Percentiles rank a stretch among this genome's conserved stretches.
phyloP scores from a whole-genome alignment of 2,797 vertebrate species.

The Chelon auratus region DNA sequence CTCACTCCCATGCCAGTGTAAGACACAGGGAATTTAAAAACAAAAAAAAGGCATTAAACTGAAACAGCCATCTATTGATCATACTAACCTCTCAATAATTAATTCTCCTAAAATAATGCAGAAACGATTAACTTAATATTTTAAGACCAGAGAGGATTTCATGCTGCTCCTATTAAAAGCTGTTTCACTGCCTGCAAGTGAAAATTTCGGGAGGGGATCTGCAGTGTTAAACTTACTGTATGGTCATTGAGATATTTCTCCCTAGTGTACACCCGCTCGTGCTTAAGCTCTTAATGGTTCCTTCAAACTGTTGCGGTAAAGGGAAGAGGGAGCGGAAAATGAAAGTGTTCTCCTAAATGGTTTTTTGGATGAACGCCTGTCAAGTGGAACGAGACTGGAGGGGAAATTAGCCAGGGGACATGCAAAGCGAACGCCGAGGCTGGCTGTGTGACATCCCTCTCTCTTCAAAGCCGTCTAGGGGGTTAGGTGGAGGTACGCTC shows the following conservation, averaged over 20 bases:
- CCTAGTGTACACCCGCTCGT: slow-evolving; percentile 34
- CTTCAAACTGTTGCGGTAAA: slow-evolving; percentile 66
- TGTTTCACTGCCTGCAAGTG: slow-evolving; percentile 34
- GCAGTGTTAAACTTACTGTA: slow-evolving; percentile 51
- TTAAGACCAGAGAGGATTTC: slow-evolving; percentile 47
- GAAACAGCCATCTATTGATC: slow-evolving; percentile 41
- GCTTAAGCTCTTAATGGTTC: slow-evolving; percentile 73
- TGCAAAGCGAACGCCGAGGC: slow-evolving; percentile 59
- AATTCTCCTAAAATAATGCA: slow-evolving; percentile 48
- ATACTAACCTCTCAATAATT: slow-evolving; percentile 62
- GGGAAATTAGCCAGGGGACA: slow-evolving; percentile 76
- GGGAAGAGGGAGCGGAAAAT: slow-evolving; percentile 69
- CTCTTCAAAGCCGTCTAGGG: slow-evolving; percentile 55
- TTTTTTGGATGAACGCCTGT: slow-evolving; percentile 71
- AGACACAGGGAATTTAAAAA: slow-evolving; percentile 21
- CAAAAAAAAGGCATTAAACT: slow-evolving; percentile 10
- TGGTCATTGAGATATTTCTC: slow-evolving; percentile 62
- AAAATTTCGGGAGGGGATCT: slow-evolving; percentile 18
- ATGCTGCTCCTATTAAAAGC: slow-evolving; percentile 55
- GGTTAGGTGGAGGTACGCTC: slow-evolving; percentile 6
- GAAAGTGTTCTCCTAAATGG: slow-evolving; percentile 73
- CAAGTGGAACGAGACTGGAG: slow-evolving; percentile 73
- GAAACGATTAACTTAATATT: slow-evolving; percentile 63
- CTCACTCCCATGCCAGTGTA: background rate
- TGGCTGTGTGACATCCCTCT: slow-evolving; percentile 62